Percentiles rank a stretch among this genome's conserved stretches.
Conservation (phyloP, 2,888 invertebrate genomes). For the Leptinotarsa juncta region DNA sequence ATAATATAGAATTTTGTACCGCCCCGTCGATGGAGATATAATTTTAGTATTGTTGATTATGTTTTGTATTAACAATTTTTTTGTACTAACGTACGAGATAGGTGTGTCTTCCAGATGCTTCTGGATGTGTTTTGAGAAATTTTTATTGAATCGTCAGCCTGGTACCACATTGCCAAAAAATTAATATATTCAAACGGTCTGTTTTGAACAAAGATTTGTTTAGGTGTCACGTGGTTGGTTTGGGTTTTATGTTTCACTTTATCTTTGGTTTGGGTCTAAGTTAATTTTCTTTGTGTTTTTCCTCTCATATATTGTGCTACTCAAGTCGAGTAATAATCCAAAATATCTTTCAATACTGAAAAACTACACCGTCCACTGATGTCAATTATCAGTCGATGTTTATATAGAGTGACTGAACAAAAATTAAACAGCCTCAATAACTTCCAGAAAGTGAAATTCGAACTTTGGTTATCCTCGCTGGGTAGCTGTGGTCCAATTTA, state of each 20-base stretch:
- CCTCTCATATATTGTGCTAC: background rate
- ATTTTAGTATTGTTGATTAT: constrained; percentile 9
- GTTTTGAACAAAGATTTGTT: background rate
- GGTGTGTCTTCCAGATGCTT: constrained; percentile 39
- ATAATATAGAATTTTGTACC: constrained; percentile 7
- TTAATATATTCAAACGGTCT: background rate
- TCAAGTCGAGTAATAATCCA: background rate
- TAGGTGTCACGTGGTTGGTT: constrained; percentile 13
- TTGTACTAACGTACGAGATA: constrained; percentile 40
- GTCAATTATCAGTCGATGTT: no score
- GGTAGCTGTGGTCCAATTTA: no score
- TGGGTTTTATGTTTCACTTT: background rate
- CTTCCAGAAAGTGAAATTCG: no score
- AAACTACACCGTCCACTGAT: no score
- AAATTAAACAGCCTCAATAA: no score
- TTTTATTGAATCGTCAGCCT: constrained; percentile 53
- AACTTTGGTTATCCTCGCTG: no score
- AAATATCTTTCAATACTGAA: background rate
- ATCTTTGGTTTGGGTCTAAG: background rate
- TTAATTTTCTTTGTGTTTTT: background rate
- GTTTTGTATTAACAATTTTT: constrained; percentile 33
- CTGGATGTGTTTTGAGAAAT: constrained; percentile 32
- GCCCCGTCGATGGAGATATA: background rate
- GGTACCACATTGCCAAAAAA: constrained; percentile 58
- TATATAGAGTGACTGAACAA: no score